phyloP scores from a whole-genome alignment of 2,888 invertebrate genomes.

The Orchesella flavescens region DNA sequence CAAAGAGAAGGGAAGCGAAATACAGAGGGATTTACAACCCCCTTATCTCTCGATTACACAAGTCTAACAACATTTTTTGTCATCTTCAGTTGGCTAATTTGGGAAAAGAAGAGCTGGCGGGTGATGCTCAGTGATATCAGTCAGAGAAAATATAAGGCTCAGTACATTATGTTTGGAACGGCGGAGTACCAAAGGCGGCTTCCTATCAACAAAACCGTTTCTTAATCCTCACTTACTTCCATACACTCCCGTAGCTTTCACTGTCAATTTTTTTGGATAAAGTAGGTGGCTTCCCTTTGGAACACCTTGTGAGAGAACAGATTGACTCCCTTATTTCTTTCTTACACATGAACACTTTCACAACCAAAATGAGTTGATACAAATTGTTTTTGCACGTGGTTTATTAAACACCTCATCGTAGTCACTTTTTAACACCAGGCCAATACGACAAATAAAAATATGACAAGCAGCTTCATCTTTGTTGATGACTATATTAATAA shows the following conservation, averaged over 20 bases:
- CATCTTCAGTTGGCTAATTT: conserved; percentile 71
- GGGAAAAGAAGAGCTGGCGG: conserved; percentile 45
- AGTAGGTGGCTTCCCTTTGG: background rate
- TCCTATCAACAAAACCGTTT: background rate
- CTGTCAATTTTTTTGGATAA: conserved; percentile 25
- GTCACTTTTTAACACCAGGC: too few species aligned
- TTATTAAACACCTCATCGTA: too few species aligned
- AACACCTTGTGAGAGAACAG: conserved; percentile 10
- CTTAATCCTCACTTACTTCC: conserved; percentile 29
- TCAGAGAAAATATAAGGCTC: background rate
- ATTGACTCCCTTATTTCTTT: background rate
- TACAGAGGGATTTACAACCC: conserved; percentile 70
- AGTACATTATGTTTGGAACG: background rate
- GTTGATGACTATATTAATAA: too few species aligned
- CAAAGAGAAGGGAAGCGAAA: conserved; percentile 58
- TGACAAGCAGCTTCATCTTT: too few species aligned
- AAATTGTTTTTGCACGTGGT: too few species aligned
- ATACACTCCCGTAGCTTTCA: conserved; percentile 24
- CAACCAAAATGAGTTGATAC: too few species aligned
- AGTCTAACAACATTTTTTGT: conserved; percentile 72
- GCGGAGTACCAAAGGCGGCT: background rate
- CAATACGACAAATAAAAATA: too few species aligned
- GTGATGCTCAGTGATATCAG: conserved; percentile 24
- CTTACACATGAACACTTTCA: background rate
- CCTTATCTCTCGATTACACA: conserved; percentile 72